Conservation (phyloP, 1,140 invertebrate species). For the Hyposmocoma kahamanoa region DNA sequence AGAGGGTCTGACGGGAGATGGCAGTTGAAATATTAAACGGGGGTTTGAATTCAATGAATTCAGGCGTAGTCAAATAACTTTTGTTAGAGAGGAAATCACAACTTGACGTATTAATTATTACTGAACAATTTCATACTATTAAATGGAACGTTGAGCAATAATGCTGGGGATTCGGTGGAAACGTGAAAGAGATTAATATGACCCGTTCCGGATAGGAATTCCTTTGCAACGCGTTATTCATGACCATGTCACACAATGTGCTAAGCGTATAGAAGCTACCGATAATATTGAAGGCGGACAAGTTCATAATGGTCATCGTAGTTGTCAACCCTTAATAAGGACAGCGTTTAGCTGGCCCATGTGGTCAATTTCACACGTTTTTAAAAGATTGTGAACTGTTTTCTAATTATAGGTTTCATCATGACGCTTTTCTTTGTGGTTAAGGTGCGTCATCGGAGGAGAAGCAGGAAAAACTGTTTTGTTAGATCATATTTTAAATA, state of each 20-base stretch:
- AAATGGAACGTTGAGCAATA: constrained; percentile 28
- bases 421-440: too few species aligned
- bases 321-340: neutral
- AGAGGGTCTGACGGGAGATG: too few species aligned
- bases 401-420: too few species aligned
- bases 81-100: too few species aligned
- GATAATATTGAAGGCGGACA: neutral
- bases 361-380: neutral
- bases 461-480: neutral
- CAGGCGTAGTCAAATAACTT: too few species aligned
- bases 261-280: constrained; percentile 10
- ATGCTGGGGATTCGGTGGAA: constrained; percentile 26
- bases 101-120: too few species aligned
- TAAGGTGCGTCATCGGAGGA: too few species aligned
- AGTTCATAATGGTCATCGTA: neutral
- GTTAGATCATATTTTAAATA: too few species aligned
- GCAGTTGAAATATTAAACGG: too few species aligned
- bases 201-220: constrained; percentile 35
- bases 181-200: constrained; percentile 50
- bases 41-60: too few species aligned
- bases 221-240: constrained; percentile 39
- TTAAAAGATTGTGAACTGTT: too few species aligned
- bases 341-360: neutral
- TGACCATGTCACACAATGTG: neutral
- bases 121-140: constrained; percentile 31